phyloP scores from a whole-genome alignment of 2,797 vertebrate genomes.

The Urocyon cinereoargenteus region DNA sequence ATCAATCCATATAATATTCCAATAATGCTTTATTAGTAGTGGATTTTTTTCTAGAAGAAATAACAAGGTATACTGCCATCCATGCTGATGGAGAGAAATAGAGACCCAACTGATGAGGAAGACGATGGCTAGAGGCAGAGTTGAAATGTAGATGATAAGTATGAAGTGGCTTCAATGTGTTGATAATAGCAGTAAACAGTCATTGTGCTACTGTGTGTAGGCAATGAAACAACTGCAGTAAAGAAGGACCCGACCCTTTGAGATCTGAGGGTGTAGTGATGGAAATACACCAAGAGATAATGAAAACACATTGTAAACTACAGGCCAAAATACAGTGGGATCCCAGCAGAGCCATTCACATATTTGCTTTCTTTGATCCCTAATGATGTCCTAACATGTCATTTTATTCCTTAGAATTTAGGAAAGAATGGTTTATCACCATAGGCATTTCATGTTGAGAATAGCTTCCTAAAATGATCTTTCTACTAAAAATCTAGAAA shows the following conservation, averaged over 20 bases:
- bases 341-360: neutral
- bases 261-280: neutral
- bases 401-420: neutral
- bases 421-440: neutral
- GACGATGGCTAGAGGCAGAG: neutral
- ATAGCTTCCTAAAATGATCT: neutral
- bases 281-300: neutral
- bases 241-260: neutral
- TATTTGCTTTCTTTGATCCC: neutral
- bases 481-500: neutral
- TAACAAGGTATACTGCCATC: neutral
- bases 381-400: neutral
- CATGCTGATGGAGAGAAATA: neutral
- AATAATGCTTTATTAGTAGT: neutral
- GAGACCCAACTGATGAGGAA: neutral
- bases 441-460: neutral
- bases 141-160: neutral
- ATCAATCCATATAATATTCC: neutral
- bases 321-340: neutral
- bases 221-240: neutral
- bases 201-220: neutral
- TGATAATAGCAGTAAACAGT: neutral
- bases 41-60: neutral
- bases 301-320: neutral
- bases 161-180: neutral